A percentile compares a stretch with the other conserved stretches of the same genome.
These are phyloP conservation scores for Drosophila parthenogenetica DNA, from an alignment of 2,888 invertebrate species.

Conservation along the genomic window DNA sequence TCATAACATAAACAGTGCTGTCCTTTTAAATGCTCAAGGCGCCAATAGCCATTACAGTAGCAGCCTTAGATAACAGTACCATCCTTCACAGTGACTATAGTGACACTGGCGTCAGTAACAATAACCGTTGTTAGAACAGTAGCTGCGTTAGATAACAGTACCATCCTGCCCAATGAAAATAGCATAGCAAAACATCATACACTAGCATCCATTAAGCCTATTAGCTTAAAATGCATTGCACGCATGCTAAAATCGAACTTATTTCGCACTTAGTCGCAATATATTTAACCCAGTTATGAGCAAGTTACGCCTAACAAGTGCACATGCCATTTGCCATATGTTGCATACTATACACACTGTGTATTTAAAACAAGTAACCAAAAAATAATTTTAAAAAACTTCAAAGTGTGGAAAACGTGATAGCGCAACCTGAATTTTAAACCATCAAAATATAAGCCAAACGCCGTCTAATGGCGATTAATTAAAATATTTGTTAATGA, in stretches of 20 bases:
- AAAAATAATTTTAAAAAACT: slow-evolving; percentile 29
- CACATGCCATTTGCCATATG: slow-evolving; percentile 42
- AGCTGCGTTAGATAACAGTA: not conserved
- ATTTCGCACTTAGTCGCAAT: slow-evolving; percentile 38
- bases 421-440: slow-evolving; percentile 63
- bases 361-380: slow-evolving; percentile 16
- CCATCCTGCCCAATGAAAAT: no score
- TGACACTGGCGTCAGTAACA: not conserved
- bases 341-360: slow-evolving; percentile 9
- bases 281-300: slow-evolving; percentile 66
- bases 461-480: slow-evolving; percentile 64
- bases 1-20: not conserved
- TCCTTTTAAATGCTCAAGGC: not conserved
- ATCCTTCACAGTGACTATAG: not conserved
- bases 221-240: slow-evolving; percentile 10
- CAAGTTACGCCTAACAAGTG: slow-evolving; percentile 69
- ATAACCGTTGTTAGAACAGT: not conserved
- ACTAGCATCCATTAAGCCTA: not conserved
- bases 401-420: slow-evolving; percentile 49
- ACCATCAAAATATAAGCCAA: slow-evolving; percentile 34
- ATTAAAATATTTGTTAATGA: slow-evolving; percentile 75
- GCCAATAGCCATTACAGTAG: not conserved
- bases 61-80: not conserved
- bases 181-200: not conserved
- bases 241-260: slow-evolving; percentile 41